Evolutionary conservation across 2,113 vertebrate genomes (phyloP).

Genomic region (Hyla sarda): DNA sequence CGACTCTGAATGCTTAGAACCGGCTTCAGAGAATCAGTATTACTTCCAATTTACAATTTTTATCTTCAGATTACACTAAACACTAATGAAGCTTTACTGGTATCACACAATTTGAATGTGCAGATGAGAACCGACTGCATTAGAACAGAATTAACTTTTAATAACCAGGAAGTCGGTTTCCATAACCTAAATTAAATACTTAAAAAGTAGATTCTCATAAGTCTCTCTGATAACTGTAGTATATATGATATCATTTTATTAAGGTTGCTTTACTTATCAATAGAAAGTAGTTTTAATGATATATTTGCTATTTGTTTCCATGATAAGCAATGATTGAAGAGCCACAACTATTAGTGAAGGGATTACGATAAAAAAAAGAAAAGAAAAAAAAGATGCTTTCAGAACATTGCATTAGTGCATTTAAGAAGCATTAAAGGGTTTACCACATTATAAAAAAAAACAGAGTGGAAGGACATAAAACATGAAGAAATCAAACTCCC

Average conservation of each 20-base stretch:
- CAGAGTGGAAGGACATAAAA: too few relatives aligned
- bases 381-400: too few relatives aligned
- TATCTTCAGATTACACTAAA: conserved; percentile 9
- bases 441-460: too few relatives aligned
- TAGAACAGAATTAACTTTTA: conserved; percentile 24
- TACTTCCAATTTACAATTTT: neutral
- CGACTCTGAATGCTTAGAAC: neutral
- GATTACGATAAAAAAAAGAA: too few relatives aligned
- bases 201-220: conserved; percentile 18
- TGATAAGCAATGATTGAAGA: too few relatives aligned
- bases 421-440: too few relatives aligned
- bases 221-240: neutral
- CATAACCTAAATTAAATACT: neutral
- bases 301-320: too few relatives aligned
- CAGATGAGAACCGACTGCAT: conserved; percentile 15
- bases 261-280: too few relatives aligned
- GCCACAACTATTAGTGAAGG: too few relatives aligned
- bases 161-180: neutral
- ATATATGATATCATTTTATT: neutral
- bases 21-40: conserved; percentile 10
- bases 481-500: too few relatives aligned
- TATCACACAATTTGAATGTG: neutral
- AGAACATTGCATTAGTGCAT: too few relatives aligned
- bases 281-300: too few relatives aligned
- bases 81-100: conserved; percentile 39